These are phyloP conservation scores for Argyra leucocephala DNA, from an alignment of 2,888 invertebrate genomes.

Conservation along the genomic window DNA sequence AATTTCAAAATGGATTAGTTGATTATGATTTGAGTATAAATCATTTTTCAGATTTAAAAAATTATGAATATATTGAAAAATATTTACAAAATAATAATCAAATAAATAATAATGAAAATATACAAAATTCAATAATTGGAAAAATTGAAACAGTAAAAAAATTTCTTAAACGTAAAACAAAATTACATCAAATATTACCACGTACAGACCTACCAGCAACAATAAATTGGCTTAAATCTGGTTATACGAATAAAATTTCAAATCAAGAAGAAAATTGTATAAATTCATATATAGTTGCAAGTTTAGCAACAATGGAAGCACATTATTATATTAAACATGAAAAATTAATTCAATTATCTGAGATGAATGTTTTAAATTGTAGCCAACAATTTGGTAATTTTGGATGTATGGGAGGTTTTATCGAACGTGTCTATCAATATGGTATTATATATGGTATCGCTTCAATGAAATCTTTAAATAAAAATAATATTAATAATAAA, in stretches of 20 bases:
- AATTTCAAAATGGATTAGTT: no score
- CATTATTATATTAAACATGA: constrained; percentile 7
- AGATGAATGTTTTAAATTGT: background rate
- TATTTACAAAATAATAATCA: background rate
- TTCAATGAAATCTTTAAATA: background rate
- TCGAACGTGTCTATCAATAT: background rate
- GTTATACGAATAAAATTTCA: background rate
- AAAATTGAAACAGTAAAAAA: background rate
- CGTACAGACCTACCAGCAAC: background rate
- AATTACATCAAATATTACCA: background rate
- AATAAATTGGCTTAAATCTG: constrained; percentile 8
- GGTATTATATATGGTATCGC: background rate
- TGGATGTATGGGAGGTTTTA: background rate
- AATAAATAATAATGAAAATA: background rate
- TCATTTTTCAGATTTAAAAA: constrained; percentile 8
- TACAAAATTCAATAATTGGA: background rate
- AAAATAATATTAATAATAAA: background rate
- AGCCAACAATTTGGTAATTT: background rate
- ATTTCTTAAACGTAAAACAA: background rate
- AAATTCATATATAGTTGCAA: background rate
- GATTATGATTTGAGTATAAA: background rate
- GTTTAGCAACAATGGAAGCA: background rate
- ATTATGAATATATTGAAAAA: background rate
- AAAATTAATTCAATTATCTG: background rate
- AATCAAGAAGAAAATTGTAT: background rate